phyloP scores from a whole-genome alignment of 1,140 invertebrate species.

The Wasmannia auropunctata region DNA sequence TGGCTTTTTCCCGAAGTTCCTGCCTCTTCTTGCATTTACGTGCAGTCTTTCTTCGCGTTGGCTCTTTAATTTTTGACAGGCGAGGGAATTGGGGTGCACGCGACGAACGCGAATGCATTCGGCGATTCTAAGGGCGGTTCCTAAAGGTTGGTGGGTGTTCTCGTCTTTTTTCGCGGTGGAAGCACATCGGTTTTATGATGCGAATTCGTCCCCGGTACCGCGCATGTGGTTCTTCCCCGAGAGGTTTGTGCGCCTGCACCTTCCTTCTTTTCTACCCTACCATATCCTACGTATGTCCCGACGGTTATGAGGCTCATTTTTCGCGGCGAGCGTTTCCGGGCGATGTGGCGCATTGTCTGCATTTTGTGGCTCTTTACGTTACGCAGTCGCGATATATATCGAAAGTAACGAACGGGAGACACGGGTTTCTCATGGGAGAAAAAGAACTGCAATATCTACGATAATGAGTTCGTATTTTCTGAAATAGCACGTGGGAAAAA shows the following conservation, averaged over 20 bases:
- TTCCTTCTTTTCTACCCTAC: neutral
- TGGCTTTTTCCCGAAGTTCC: neutral
- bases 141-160: neutral
- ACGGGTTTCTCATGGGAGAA: neutral
- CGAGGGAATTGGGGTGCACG: neutral
- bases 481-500: neutral
- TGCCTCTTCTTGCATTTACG: neutral
- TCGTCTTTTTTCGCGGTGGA: constrained; percentile 27
- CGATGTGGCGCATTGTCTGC: constrained; percentile 61
- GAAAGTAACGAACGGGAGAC: neutral
- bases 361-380: constrained; percentile 41
- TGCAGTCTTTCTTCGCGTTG: neutral
- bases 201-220: constrained; percentile 36
- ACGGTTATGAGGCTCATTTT: constrained; percentile 61
- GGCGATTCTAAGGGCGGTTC: constrained; percentile 14
- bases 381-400: constrained; percentile 7
- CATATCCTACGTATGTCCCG: constrained; percentile 2
- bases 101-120: neutral
- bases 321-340: constrained; percentile 48
- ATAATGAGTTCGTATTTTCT: neutral
- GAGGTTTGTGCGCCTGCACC: neutral
- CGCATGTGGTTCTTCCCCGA: neutral
- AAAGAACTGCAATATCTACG: neutral
- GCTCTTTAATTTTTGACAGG: constrained; percentile 26
- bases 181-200: constrained; percentile 38